A percentile compares a stretch with the other conserved stretches of the same genome.
Conservation (phyloP, 2,113 vertebrate species). For the Pituophis catenifer region DNA sequence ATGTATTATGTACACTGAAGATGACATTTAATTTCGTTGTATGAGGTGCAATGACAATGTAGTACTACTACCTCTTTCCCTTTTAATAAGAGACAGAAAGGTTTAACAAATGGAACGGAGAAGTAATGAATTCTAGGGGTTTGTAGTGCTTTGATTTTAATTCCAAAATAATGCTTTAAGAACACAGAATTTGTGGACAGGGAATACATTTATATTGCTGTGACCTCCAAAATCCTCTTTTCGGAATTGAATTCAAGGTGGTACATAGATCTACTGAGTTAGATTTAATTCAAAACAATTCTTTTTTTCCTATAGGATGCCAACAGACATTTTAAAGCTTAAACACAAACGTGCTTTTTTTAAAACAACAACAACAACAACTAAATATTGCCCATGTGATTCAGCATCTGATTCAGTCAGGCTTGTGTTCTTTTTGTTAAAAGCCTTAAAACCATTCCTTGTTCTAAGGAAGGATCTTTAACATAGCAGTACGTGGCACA, state of each 20-base stretch:
- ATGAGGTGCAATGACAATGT: too few species aligned
- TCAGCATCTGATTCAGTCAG: neutral
- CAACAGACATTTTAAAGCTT: neutral
- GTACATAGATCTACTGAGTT: neutral
- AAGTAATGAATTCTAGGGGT: neutral
- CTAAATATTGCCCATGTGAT: neutral
- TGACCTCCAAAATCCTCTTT: neutral
- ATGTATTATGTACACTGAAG: too few species aligned
- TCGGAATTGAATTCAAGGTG: neutral
- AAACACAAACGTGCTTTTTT: neutral
- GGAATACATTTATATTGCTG: neutral
- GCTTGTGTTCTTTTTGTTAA: neutral
- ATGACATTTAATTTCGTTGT: too few species aligned
- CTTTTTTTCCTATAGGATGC: neutral
- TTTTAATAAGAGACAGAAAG: neutral
- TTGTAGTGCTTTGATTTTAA: neutral
- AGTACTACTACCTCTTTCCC: neutral
- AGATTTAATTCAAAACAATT: neutral
- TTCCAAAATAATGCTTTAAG: neutral
- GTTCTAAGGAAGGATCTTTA: neutral
- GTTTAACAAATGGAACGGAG: neutral
- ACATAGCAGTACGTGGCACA: neutral
- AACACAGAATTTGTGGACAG: neutral
- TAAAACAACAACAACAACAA: neutral
- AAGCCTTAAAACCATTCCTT: neutral